A percentile compares a stretch with the other conserved stretches of the same genome.
phyloP scores from a whole-genome alignment of 2,888 invertebrate species.

The Glaucopsyche alexis region DNA sequence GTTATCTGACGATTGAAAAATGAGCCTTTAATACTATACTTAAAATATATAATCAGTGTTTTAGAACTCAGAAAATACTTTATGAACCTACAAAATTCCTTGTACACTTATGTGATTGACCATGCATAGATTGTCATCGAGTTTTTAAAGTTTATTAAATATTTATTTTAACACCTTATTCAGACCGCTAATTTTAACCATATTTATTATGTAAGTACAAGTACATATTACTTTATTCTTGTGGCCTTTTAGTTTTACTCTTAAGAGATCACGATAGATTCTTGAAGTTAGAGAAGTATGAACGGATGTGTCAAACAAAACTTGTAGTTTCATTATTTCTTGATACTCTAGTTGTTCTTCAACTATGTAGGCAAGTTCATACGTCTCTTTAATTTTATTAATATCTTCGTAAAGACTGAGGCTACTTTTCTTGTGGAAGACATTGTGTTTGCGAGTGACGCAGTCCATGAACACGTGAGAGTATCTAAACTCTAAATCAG shows the following conservation, averaged over 20 bases:
- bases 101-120: no score
- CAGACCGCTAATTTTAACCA: not conserved
- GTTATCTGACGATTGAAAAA: no score
- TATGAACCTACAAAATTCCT: no score
- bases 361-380: conserved; percentile 59
- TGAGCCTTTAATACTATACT: no score
- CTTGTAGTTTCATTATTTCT: conserved; percentile 69
- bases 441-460: conserved; percentile 43
- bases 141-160: not conserved
- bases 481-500: conserved; percentile 4
- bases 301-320: conserved; percentile 70
- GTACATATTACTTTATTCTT: conserved; percentile 67
- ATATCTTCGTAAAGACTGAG: conserved; percentile 70
- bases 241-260: conserved; percentile 67
- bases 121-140: not conserved
- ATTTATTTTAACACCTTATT: no score
- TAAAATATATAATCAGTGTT: no score
- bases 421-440: conserved; percentile 56
- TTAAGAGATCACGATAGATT: conserved; percentile 63
- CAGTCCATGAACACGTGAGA: not conserved
- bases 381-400: conserved; percentile 68
- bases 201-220: not conserved
- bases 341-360: conserved; percentile 67
- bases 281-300: conserved; percentile 62
- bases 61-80: no score